Evolutionary conservation across 2,113 vertebrate genomes (phyloP), one percentile per base, ranked within the genome.

Genomic region (Psephotus haematonotus): DNA sequence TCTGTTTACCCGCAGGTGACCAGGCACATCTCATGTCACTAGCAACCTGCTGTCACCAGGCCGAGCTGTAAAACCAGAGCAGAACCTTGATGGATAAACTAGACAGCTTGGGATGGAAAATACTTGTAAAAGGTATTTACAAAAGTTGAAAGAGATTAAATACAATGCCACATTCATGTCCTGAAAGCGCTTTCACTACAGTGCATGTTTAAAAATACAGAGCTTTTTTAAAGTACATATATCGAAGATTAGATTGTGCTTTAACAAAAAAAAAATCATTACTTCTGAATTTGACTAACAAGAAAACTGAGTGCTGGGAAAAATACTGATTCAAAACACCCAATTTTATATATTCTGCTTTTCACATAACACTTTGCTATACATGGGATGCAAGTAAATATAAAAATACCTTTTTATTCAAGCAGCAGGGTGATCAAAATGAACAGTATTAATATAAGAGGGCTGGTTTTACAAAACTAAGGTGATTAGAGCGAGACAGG

Each of bases 331-430:
- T 83, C 92, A 95, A 96, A 97, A 94, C 87, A 92, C 33, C 92
- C 90, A 67, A 79, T 93, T 90, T 94, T 69, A 68, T 72, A 92
- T 79, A 95, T 86, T 95, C 67, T 6, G 33, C 87, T 83, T 82
- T 90, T 88, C 92, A 92, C 65, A 4, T 82, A 91, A 91, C 55
- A 35, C 67, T 96, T 89, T 82, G 95, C 88, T 95, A 83, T 92
- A 96, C 90, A 95, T 35, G 86, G 86, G 84, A 86, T 82, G 85
- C 87, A 82, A 83, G 92, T 81, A 89, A 95, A 96, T 98, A 98
- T 64, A 98, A 98, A 98, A 98, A 98, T 97, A 97, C 94, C 72
- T 93, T 80, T 95, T 91, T 59, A 59, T 75, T 70, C 90, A 82
- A 95, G 95, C 95, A 96, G 97, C 93, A 96, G 80, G 76, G 88